Percentiles rank a stretch among this genome's conserved stretches.
These are phyloP conservation scores for Acrossocheilus fasciatus DNA, from an alignment of 2,797 vertebrate species.

Conservation along the genomic window DNA sequence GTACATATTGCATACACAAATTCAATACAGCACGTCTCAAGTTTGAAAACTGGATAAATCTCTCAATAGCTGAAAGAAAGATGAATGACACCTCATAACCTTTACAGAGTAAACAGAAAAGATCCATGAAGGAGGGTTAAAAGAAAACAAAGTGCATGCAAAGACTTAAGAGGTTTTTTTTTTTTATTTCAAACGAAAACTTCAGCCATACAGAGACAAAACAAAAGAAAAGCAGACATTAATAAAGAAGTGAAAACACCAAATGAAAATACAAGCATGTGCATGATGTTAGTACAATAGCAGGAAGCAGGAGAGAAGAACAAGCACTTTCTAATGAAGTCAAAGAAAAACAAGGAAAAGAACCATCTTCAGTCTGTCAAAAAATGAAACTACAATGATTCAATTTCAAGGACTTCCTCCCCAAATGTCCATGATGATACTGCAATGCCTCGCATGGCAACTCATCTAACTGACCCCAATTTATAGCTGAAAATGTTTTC, in stretches of 20 bases:
- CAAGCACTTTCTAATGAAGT: slow-evolving; percentile 2
- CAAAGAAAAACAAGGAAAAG: slow-evolving; percentile 22
- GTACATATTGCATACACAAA: too few relatives aligned
- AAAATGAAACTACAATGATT: not conserved
- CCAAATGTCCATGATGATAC: not conserved
- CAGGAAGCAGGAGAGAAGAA: slow-evolving; percentile 7
- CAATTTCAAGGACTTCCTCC: not conserved
- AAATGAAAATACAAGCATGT: not conserved
- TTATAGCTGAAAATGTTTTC: not conserved
- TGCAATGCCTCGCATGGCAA: not conserved
- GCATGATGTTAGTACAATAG: slow-evolving; percentile 4
- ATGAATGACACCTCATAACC: not conserved
- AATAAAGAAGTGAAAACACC: slow-evolving; percentile 6
- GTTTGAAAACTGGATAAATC: not conserved
- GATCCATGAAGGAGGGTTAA: slow-evolving; percentile 28
- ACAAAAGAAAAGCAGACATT: slow-evolving; percentile 6
- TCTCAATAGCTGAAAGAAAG: not conserved
- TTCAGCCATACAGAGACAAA: not conserved
- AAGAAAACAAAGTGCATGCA: slow-evolving; percentile 36
- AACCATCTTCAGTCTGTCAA: not conserved
- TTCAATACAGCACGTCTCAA: not conserved
- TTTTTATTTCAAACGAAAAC: slow-evolving; percentile 53
- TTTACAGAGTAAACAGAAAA: slow-evolving; percentile 16
- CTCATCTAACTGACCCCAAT: not conserved
- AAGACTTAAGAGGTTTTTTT: slow-evolving; percentile 3